A percentile compares a stretch with the other conserved stretches of the same genome.
These are phyloP conservation scores for Coremacera marginata DNA, from an alignment of 2,888 invertebrate genomes.

Conservation along the genomic window DNA sequence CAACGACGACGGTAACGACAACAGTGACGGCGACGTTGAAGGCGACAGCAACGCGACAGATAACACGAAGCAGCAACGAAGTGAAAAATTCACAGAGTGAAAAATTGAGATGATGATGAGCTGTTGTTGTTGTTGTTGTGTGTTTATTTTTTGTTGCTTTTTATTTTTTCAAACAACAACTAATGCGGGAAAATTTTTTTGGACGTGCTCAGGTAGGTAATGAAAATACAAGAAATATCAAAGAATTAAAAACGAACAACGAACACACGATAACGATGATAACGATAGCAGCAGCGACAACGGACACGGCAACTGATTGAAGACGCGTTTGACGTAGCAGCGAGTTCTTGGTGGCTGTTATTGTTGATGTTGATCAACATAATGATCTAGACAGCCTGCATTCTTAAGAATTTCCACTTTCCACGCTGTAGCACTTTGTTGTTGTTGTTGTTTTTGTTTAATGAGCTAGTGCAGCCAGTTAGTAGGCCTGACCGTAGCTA, in stretches of 20 bases:
- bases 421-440: not conserved
- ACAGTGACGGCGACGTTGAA: slow-evolving; percentile 14
- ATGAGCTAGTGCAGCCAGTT: not conserved
- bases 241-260: slow-evolving; percentile 9
- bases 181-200: slow-evolving; percentile 55
- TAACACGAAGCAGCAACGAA: slow-evolving; percentile 22
- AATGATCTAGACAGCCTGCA: not conserved
- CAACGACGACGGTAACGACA: slow-evolving; percentile 8
- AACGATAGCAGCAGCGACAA: not conserved
- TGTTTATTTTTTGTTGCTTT: slow-evolving; percentile 20
- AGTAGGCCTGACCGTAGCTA: not conserved
- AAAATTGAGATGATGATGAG: slow-evolving; percentile 23
- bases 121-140: slow-evolving; percentile 13
- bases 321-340: not conserved
- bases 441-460: not conserved
- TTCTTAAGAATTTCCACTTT: slow-evolving; percentile 21
- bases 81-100: slow-evolving; percentile 23
- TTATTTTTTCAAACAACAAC: slow-evolving; percentile 35
- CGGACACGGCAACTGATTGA: slow-evolving; percentile 4
- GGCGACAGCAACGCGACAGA: slow-evolving; percentile 8
- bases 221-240: not conserved
- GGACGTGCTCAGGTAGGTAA: not conserved
- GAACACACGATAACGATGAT: not conserved
- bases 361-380: not conserved
- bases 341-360: not conserved